Conservation (phyloP, 2,797 vertebrate genomes). For the Kryptolebias ocellatus region DNA sequence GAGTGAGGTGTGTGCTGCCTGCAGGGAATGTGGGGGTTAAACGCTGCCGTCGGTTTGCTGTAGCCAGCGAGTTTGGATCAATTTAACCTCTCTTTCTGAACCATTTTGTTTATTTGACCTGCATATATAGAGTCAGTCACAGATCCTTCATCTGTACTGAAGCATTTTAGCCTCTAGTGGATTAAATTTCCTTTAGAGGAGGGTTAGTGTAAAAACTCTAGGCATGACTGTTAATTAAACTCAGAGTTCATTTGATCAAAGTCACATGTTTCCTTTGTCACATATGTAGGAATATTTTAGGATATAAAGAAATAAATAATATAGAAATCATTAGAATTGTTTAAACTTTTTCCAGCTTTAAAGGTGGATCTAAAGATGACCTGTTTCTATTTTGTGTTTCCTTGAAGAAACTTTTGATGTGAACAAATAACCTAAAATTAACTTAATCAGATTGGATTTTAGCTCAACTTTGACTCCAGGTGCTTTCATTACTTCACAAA, state of each 20-base stretch:
- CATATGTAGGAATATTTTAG: too few species aligned
- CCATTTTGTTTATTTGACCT: constrained; percentile 62
- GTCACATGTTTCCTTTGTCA: too few species aligned
- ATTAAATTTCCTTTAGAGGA: constrained; percentile 65
- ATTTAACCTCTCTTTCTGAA: constrained; percentile 52
- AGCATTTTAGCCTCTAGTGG: constrained; percentile 61
- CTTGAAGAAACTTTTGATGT: neutral
- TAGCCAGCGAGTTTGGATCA: constrained; percentile 23
- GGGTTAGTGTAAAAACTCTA: constrained; percentile 30
- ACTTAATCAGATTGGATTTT: neutral
- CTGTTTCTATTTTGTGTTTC: too few species aligned
- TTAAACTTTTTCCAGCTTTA: too few species aligned
- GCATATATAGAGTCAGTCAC: constrained; percentile 57
- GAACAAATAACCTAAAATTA: neutral
- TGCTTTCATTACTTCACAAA: neutral
- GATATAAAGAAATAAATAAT: too few species aligned
- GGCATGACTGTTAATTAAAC: constrained; percentile 36
- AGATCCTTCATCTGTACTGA: constrained; percentile 41
- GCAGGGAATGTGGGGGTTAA: constrained; percentile 28
- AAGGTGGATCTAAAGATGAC: too few species aligned
- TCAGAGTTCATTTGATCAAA: constrained; percentile 4
- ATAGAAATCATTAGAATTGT: too few species aligned
- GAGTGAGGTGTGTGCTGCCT: constrained; percentile 67
- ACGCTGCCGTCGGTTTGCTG: constrained; percentile 22
- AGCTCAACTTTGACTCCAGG: neutral